Evolutionary conservation across 37 sponge, comb jelly and placozoan species (phyloP).

Genomic region (Mnemiopsis leidyi): DNA sequence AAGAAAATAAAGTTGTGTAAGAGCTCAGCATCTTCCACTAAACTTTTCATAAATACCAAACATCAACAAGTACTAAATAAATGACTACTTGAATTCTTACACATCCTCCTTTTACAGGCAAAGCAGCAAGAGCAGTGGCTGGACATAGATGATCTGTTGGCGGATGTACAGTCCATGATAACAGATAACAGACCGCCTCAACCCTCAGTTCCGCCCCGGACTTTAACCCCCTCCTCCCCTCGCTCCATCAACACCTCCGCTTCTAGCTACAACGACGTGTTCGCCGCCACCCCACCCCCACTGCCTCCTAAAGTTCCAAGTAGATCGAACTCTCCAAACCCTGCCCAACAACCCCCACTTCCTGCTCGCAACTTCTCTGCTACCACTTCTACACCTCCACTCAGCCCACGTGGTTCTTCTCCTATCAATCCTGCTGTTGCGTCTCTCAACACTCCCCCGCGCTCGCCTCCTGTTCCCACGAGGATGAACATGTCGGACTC

Average conservation of each 20-base stretch:
- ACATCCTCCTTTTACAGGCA: neutral
- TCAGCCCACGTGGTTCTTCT: neutral
- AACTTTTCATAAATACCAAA: too few species aligned
- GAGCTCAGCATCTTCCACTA: too few species aligned
- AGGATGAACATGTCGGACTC: neutral
- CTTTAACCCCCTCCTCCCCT: neutral
- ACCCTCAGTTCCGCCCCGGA: neutral
- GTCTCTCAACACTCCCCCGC: neutral
- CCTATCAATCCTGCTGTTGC: neutral
- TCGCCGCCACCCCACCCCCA: neutral
- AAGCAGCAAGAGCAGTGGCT: slow-evolving; percentile 38
- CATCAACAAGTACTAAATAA: too few species aligned
- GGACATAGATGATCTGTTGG: slow-evolving; percentile 20
- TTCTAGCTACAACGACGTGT: neutral
- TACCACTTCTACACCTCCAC: neutral
- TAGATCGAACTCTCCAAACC: neutral
- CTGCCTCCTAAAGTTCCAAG: slow-evolving; percentile 16
- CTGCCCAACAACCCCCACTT: neutral
- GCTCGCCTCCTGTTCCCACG: neutral
- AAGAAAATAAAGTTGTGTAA: too few species aligned
- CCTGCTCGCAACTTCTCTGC: neutral
- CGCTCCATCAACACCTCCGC: neutral
- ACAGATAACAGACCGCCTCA: neutral
- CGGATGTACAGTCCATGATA: neutral
- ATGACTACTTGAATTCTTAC: too few species aligned